Evolutionary conservation across 2,888 invertebrate genomes (phyloP).

Genomic region (Therioaphis trifolii): DNA sequence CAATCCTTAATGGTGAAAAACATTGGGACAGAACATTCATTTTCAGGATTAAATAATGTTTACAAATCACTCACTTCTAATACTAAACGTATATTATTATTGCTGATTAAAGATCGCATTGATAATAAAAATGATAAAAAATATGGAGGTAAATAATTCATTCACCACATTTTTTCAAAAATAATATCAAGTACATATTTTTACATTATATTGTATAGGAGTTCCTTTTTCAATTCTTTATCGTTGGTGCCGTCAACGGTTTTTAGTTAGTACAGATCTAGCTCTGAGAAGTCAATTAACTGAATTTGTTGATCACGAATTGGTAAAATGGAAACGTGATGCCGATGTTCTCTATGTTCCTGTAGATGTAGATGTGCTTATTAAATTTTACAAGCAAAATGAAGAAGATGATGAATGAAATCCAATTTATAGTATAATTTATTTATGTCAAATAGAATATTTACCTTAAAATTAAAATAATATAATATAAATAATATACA

Average conservation of each 20-base stretch:
- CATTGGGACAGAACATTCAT: slow-evolving; percentile 75
- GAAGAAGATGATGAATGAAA: slow-evolving; percentile 60
- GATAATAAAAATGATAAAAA: slow-evolving; percentile 78
- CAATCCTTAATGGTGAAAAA: slow-evolving; percentile 85
- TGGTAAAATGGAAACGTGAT: slow-evolving; percentile 83
- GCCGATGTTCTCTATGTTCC: slow-evolving; percentile 85
- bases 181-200: neutral
- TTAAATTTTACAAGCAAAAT: slow-evolving; percentile 74
- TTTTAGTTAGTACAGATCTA: slow-evolving; percentile 91
- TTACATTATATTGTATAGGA: slow-evolving; percentile 71
- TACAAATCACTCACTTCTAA: slow-evolving; percentile 90
- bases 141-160: slow-evolving; percentile 77
- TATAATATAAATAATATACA: slow-evolving; percentile 45
- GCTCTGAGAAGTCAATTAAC: slow-evolving; percentile 91
- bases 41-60: slow-evolving; percentile 89
- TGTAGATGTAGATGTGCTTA: slow-evolving; percentile 78
- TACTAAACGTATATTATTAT: slow-evolving; percentile 84
- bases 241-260: slow-evolving; percentile 84
- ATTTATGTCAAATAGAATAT: slow-evolving; percentile 32
- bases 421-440: slow-evolving; percentile 9
- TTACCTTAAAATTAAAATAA: slow-evolving; percentile 40
- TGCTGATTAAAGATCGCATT: slow-evolving; percentile 85
- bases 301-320: slow-evolving; percentile 94
- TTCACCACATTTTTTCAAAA: neutral
- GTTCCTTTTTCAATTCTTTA: slow-evolving; percentile 91